Evolutionary conservation across 53 echinoderm and acorn worm species (phyloP).

Genomic region (Hippasteria phrygiana): DNA sequence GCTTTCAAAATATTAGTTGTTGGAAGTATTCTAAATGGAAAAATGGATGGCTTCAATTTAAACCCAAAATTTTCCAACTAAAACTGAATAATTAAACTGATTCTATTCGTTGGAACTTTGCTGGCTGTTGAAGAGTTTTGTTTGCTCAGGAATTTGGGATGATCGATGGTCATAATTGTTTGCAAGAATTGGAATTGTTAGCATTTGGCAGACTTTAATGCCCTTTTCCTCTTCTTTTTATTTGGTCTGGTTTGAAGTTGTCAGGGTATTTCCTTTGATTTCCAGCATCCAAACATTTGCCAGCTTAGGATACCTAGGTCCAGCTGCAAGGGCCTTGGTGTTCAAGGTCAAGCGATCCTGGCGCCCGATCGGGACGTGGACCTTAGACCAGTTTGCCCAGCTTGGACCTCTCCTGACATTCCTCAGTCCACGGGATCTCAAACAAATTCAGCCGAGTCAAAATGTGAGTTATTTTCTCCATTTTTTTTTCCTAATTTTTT

Average conservation of each 20-base stretch:
- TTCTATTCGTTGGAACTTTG: too few relatives aligned
- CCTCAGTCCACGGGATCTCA: conserved; percentile 53
- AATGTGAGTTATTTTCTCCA: conserved; percentile 24
- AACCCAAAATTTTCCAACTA: too few relatives aligned
- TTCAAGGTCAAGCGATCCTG: conserved; percentile 46
- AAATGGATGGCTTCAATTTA: too few relatives aligned
- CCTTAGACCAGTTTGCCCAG: conserved; percentile 6
- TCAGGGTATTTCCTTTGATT: conserved; percentile 17
- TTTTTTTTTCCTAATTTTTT: too few relatives aligned
- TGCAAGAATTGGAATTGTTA: too few relatives aligned
- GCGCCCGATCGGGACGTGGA: conserved; percentile 55
- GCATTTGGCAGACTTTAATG: too few relatives aligned
- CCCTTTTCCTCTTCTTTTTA: neutral
- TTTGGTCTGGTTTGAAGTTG: neutral
- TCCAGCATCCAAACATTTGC: conserved; percentile 34
- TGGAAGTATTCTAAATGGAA: too few relatives aligned
- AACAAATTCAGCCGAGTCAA: conserved; percentile 19
- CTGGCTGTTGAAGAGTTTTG: too few relatives aligned
- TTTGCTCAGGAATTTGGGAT: too few relatives aligned
- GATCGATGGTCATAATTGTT: too few relatives aligned
- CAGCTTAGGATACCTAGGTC: neutral
- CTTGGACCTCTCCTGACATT: conserved; percentile 60
- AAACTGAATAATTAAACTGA: too few relatives aligned
- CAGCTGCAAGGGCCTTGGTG: conserved; percentile 14
- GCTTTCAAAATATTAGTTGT: too few relatives aligned